Percentiles rank a stretch among this genome's conserved stretches.
These are phyloP conservation scores for Oxyruncus cristatus DNA, from an alignment of 2,113 vertebrate genomes.

Conservation along the genomic window DNA sequence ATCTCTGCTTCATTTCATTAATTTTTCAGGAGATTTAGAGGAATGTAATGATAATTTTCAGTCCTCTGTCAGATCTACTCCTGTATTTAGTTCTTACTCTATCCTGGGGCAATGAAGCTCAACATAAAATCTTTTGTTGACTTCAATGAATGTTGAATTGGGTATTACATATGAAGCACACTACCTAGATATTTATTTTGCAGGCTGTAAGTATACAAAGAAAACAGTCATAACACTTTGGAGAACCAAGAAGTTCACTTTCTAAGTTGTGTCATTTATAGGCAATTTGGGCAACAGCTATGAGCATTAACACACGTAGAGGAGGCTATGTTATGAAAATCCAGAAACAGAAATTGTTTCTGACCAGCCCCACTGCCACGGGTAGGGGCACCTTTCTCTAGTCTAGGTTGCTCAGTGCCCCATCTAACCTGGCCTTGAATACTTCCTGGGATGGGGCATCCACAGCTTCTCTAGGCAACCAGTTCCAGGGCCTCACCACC, in stretches of 20 bases:
- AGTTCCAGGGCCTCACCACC: neutral
- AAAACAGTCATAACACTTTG: neutral
- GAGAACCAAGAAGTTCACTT: neutral
- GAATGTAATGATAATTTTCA: neutral
- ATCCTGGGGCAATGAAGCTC: neutral
- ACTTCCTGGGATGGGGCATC: neutral
- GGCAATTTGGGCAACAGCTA: neutral
- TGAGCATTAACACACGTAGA: neutral
- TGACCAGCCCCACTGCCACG: neutral
- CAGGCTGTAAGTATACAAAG: neutral
- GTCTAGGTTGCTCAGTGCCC: neutral
- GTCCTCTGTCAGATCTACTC: neutral
- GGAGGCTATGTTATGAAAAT: neutral
- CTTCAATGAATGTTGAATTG: neutral
- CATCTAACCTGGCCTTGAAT: neutral
- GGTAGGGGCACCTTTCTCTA: neutral
- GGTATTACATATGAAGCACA: neutral
- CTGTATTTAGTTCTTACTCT: neutral
- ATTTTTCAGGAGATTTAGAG: neutral
- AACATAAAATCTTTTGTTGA: neutral
- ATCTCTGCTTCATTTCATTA: neutral
- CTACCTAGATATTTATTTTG: neutral
- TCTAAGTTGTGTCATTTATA: neutral
- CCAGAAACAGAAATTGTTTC: neutral
- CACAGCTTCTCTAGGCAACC: neutral